Evolutionary conservation across 2,888 invertebrate genomes (phyloP).

Genomic region (Vanessa cardui): DNA sequence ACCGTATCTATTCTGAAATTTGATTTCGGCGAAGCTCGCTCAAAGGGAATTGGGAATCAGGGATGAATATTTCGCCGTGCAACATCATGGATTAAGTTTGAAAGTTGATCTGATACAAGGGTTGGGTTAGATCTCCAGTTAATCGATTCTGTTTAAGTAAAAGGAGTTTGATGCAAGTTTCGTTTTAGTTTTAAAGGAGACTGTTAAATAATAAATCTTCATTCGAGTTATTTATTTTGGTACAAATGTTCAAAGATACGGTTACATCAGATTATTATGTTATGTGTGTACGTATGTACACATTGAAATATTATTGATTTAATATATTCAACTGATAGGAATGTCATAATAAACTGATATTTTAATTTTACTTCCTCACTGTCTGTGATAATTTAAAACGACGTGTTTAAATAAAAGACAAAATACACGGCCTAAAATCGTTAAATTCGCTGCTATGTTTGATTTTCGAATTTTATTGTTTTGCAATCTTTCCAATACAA

Average conservation of each 20-base stretch:
- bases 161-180: neutral
- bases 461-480: no score
- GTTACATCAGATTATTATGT: no score
- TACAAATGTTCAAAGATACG: neutral
- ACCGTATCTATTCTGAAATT: conserved; percentile 44
- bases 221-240: neutral
- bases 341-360: no score
- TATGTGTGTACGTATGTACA: no score
- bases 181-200: neutral
- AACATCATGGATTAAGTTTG: conserved; percentile 34
- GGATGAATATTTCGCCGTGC: conserved; percentile 38
- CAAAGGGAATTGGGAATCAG: conserved; percentile 45
- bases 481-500: no score
- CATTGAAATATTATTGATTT: no score
- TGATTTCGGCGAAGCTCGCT: conserved; percentile 41
- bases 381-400: no score
- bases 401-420: no score
- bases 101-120: conserved; percentile 24
- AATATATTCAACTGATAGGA: no score
- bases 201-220: neutral
- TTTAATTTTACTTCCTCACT: no score
- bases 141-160: neutral
- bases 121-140: neutral
- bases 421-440: no score
- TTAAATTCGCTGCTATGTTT: no score